Conservation (phyloP, 1,140 invertebrate species). For the Drosophila setifemur region DNA sequence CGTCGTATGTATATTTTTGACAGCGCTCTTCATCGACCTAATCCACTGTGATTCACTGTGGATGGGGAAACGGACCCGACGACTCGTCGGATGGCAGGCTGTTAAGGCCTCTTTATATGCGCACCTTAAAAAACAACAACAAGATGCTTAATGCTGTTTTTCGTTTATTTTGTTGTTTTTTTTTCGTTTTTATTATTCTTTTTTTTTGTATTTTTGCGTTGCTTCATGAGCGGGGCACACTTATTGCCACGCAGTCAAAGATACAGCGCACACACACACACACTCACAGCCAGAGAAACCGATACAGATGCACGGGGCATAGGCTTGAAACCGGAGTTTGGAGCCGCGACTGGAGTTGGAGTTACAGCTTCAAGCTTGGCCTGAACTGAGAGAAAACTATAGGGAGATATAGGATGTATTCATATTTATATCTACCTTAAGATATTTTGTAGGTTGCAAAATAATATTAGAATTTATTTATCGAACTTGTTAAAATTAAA, state of each 20-base stretch:
- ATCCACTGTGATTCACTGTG: constrained; percentile 43
- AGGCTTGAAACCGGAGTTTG: constrained; percentile 70
- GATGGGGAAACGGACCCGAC: constrained; percentile 24
- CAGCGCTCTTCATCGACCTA: constrained; percentile 19
- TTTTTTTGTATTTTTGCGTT: constrained; percentile 55
- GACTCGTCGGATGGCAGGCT: constrained; percentile 38
- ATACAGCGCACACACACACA: constrained; percentile 37
- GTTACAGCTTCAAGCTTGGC: constrained; percentile 17
- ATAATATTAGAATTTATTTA: neutral
- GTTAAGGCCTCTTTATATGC: constrained; percentile 75
- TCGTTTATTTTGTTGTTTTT: constrained; percentile 20
- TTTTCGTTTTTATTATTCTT: too few relatives aligned
- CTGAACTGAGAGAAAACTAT: neutral
- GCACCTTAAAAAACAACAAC: constrained; percentile 72
- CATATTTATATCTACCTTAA: neutral
- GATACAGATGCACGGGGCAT: constrained; percentile 43
- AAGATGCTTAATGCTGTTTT: constrained; percentile 69
- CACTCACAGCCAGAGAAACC: constrained; percentile 23
- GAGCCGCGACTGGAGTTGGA: constrained; percentile 35
- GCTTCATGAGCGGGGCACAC: constrained; percentile 64
- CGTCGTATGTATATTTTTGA: constrained; percentile 17
- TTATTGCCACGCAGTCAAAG: constrained; percentile 66
- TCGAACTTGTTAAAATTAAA: neutral
- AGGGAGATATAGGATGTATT: neutral
- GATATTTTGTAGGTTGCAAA: too few relatives aligned